Evolutionary conservation across 2,113 vertebrate genomes (phyloP), one percentile per base, ranked within the genome.

Genomic region (Platichthys stellatus): DNA sequence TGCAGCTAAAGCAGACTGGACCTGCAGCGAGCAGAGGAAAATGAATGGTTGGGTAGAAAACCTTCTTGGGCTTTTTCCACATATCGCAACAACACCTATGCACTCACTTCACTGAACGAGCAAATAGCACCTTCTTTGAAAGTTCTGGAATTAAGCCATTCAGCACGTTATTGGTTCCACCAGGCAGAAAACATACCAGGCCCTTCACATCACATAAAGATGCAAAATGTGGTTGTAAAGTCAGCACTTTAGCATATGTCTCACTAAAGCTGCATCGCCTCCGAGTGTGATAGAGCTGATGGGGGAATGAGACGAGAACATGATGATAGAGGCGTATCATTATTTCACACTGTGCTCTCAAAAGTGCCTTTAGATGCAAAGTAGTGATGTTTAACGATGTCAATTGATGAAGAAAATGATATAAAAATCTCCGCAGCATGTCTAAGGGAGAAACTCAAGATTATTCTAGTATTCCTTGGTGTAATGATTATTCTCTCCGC

Each of bases 261-360:
- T 68, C 65, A n/a, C 38, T 28, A 18, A 70, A 56, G 24, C 59
- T 31, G 21, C 60, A n/a, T 76, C 21, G 26, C n/a, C 40, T 76
- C 61, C 21, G 49, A 21, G 61, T 58, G n/a, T 20, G 56, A 21
- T 15, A 21, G 60, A 23, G 43, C 61, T 73, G 71, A 63, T 12
- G 15, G n/a, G 51, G 61, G 54, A 58, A n/a, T 35, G 38, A 76
- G 63, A 74, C 26, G 21, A 47, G 45, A 69, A 74, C 64, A 62
- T 73, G 58, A 54, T 54, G 47, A 67, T 38, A 3, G 24, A 59
- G 15, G 45, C 5, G 6, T 72, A 75, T 85, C 60, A 62, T 81
- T 69, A 65, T 81, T 67, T 61, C 47, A 86, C 69, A 23, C 59
- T 58, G 18, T 56, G 58, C 51, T 67, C 28, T 71, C 57, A 71